These are phyloP conservation scores for Andrena dorsata DNA, from an alignment of 2,888 invertebrate species.

Conservation along the genomic window DNA sequence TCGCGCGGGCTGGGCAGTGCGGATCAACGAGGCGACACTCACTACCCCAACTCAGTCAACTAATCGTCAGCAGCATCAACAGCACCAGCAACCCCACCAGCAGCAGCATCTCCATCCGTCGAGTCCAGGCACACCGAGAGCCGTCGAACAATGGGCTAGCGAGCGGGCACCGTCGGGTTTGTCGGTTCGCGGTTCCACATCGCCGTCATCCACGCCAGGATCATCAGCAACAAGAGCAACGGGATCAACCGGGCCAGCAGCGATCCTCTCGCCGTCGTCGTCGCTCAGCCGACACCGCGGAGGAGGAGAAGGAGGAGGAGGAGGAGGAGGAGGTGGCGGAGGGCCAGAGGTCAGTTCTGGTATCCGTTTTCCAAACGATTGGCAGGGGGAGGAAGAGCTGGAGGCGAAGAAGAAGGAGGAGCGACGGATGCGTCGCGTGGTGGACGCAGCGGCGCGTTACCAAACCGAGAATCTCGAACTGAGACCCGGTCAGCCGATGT, in stretches of 20 bases:
- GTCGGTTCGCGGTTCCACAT: slow-evolving; percentile 69
- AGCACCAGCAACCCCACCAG: slow-evolving; percentile 32
- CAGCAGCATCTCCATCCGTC: slow-evolving; percentile 50
- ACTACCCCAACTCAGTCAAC: slow-evolving; percentile 64
- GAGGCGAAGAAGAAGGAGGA: slow-evolving; percentile 76
- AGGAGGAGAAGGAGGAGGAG: slow-evolving; percentile 59
- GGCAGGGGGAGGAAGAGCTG: slow-evolving; percentile 71
- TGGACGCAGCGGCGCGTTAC: slow-evolving; percentile 86
- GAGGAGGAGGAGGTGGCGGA: slow-evolving; percentile 53
- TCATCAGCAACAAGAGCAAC: slow-evolving; percentile 54
- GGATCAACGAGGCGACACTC: slow-evolving; percentile 76
- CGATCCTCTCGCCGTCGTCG: slow-evolving; percentile 61
- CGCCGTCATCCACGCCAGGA: slow-evolving; percentile 67
- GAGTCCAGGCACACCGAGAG: slow-evolving; percentile 66
- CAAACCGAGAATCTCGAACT: slow-evolving; percentile 86
- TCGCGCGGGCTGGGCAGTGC: slow-evolving; percentile 84
- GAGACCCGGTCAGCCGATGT: slow-evolving; percentile 80
- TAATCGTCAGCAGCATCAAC: slow-evolving; percentile 40
- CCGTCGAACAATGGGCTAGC: slow-evolving; percentile 76
- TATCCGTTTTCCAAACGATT: slow-evolving; percentile 59
- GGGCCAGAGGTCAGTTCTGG: slow-evolving; percentile 30
- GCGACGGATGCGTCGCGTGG: slow-evolving; percentile 59
- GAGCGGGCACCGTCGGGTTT: slow-evolving; percentile 68
- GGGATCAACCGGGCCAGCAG: slow-evolving; percentile 43
- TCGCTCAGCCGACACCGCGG: slow-evolving; percentile 32